Percentiles rank a stretch among this genome's conserved stretches.
Evolutionary conservation across 2,888 invertebrate genomes (phyloP).

Genomic region (Noctua pronuba): DNA sequence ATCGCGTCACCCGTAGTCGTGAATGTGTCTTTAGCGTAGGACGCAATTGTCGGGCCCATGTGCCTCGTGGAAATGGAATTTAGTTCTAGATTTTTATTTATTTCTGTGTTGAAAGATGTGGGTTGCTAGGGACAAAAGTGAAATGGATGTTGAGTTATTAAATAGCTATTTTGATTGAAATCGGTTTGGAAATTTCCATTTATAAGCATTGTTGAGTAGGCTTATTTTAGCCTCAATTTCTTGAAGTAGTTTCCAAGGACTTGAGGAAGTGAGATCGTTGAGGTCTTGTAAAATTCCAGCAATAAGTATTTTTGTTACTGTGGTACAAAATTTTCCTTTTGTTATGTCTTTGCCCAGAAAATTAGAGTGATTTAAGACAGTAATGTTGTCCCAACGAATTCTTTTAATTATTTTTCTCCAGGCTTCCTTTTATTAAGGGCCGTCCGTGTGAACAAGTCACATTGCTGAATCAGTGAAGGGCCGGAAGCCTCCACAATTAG

Average conservation of each 20-base stretch:
- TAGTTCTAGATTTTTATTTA: constrained; percentile 35
- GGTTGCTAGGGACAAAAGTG: background rate
- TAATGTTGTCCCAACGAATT: constrained; percentile 38
- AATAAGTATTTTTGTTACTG: background rate
- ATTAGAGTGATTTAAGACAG: constrained; percentile 24
- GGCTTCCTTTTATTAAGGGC: constrained; percentile 20
- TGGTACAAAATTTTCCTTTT: background rate
- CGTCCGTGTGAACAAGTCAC: constrained; percentile 55
- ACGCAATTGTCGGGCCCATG: constrained; percentile 52
- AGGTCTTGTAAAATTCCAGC: background rate
- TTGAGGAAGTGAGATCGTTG: background rate
- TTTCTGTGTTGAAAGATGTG: constrained; percentile 23
- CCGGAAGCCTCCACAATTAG: constrained; percentile 56
- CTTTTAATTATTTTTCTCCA: constrained; percentile 45
- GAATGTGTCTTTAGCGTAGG: constrained; percentile 16
- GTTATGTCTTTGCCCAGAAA: constrained; percentile 11
- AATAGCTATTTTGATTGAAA: background rate
- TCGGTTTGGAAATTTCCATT: background rate
- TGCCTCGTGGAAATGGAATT: constrained; percentile 54
- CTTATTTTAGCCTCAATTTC: background rate
- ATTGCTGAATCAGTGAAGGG: constrained; percentile 58
- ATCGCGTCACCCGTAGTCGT: background rate
- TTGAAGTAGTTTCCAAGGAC: background rate
- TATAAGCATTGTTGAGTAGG: background rate
- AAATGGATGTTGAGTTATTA: constrained; percentile 10